A percentile compares a stretch with the other conserved stretches of the same genome.
phyloP scores from a whole-genome alignment of 2,797 vertebrate species.

The Alauda arvensis region DNA sequence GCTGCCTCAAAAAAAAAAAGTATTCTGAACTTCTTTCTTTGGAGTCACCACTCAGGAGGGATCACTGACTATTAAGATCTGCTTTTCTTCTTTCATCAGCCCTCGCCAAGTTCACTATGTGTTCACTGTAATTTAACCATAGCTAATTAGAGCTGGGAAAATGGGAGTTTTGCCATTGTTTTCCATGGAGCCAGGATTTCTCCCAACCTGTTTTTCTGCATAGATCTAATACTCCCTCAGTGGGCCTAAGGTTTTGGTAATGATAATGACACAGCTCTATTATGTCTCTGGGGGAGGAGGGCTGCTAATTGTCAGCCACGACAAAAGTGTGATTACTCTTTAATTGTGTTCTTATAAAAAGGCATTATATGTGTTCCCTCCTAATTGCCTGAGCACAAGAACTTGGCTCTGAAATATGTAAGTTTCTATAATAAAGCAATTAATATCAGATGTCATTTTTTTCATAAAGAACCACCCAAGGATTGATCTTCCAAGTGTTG shows the following conservation, averaged over 20 bases:
- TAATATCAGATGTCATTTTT: neutral
- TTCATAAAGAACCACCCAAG: neutral
- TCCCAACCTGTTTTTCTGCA: constrained; percentile 32
- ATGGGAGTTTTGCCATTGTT: constrained; percentile 37
- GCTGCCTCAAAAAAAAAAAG: neutral
- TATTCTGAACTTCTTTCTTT: neutral
- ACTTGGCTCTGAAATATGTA: neutral
- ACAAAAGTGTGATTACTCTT: constrained; percentile 52
- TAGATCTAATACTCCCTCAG: constrained; percentile 46
- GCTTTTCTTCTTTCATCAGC: constrained; percentile 11
- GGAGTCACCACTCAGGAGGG: neutral
- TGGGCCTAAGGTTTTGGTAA: constrained; percentile 47
- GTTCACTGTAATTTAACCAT: constrained; percentile 53
- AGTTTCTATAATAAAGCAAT: neutral
- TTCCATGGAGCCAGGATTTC: constrained; percentile 29
- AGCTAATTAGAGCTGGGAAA: constrained; percentile 51
- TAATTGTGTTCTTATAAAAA: constrained; percentile 47
- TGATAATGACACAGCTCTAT: constrained; percentile 49
- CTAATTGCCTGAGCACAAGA: constrained; percentile 12
- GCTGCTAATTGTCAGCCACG: constrained; percentile 34
- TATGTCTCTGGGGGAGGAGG: constrained; percentile 16
- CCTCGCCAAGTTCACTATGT: neutral
- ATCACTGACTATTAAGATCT: constrained; percentile 15
- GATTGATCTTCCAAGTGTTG: neutral
- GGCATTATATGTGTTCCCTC: constrained; percentile 14